These are phyloP conservation scores for Pogonocherus hispidulus DNA, from an alignment of 2,888 invertebrate genomes.

Conservation along the genomic window DNA sequence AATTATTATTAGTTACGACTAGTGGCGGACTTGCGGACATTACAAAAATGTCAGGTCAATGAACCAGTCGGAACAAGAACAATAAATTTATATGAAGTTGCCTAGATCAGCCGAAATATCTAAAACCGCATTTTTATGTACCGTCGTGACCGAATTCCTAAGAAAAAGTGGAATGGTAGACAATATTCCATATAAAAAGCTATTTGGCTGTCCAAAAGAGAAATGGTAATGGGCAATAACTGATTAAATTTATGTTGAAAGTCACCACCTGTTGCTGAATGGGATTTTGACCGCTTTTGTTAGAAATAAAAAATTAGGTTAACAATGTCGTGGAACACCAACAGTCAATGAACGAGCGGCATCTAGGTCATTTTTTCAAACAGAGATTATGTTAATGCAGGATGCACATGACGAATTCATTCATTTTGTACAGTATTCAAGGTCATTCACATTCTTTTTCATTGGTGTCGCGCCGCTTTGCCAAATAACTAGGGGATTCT, in stretches of 20 bases:
- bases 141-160: constrained; percentile 1
- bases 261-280: constrained; percentile 4
- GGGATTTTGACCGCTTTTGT: background rate
- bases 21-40: no score
- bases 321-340: background rate
- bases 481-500: background rate
- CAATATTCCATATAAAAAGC: background rate
- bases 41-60: background rate
- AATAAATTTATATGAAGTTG: background rate
- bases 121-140: background rate
- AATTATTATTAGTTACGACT: no score
- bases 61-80: background rate
- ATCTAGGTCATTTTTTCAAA: constrained; percentile 5
- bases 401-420: constrained; percentile 6
- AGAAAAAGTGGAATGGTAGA: constrained; percentile 1
- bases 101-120: background rate
- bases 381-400: constrained; percentile 6
- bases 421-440: constrained; percentile 2
- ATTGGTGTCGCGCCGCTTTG: background rate
- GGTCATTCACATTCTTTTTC: background rate
- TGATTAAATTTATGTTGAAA: background rate
- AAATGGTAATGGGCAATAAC: background rate
- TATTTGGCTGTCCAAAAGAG: background rate
- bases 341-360: constrained; percentile 1
- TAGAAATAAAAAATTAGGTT: background rate